phyloP scores from a whole-genome alignment of 2,888 invertebrate species.

The Metopia argyrocephala region DNA sequence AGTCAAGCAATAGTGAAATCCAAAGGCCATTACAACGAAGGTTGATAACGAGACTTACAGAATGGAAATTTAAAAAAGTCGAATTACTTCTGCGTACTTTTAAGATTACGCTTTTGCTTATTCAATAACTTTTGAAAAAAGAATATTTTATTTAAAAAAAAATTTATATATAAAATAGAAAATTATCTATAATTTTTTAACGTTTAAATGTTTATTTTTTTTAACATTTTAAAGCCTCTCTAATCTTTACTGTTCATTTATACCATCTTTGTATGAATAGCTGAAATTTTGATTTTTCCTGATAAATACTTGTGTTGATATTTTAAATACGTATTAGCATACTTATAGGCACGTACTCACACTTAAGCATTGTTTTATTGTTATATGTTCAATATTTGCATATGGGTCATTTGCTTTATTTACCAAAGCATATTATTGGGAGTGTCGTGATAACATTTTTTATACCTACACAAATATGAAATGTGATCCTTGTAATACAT shows the following conservation, averaged over 20 bases:
- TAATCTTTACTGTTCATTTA: slow-evolving; percentile 41
- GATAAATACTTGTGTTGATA: not conserved
- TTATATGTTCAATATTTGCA: not conserved
- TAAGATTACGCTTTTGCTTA: too few species aligned
- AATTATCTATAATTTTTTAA: not conserved
- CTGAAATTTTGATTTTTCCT: not conserved
- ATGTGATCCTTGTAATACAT: too few species aligned
- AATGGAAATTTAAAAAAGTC: too few species aligned
- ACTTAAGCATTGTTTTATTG: not conserved
- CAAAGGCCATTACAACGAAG: too few species aligned
- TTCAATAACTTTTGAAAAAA: too few species aligned
- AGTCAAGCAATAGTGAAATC: too few species aligned
- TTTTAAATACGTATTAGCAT: slow-evolving; percentile 10
- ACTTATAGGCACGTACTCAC: not conserved
- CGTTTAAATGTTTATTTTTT: slow-evolving; percentile 10
- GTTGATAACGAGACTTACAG: too few species aligned
- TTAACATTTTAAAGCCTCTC: not conserved
- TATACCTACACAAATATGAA: not conserved
- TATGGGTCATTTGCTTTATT: slow-evolving; percentile 17
- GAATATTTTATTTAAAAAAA: too few species aligned
- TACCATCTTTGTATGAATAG: slow-evolving; percentile 17
- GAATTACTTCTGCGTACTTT: too few species aligned
- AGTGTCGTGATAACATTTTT: not conserved
- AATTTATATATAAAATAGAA: not conserved
- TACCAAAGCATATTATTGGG: not conserved